Base-by-base conservation (phyloP, 1,140 invertebrate species). In the Bombus waltoni region DNA sequence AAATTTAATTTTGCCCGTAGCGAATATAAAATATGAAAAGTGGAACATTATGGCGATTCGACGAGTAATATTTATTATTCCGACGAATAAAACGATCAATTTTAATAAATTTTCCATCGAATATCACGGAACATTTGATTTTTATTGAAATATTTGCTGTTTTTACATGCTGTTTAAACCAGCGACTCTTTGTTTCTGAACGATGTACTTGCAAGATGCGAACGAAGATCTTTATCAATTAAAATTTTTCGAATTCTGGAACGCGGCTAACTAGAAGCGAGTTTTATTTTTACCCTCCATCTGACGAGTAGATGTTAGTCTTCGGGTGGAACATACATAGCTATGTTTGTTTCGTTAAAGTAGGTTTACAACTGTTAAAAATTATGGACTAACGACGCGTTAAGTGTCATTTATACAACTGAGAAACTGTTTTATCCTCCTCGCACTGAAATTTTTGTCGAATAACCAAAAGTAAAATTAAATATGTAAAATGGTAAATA, bases 261-360 rank as follows among this genome's bases (percentile, higher is more conserved):
- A 1, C 73, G 22, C 44, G 25, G 32, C 73, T 83, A 75, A 76
- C 42, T 76, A 65, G 40, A 32, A 82, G 40, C n/a, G 53, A 13
- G 81, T 47, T 75, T 47, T 82, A 82, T 82, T 82, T 82, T 82
- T 82, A 82, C 40, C 25, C 32, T 65, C n/a, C 53, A 70, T 62
- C 70, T 81, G 44, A 73, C 47, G 2, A 47, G n/a, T 73, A 44
- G n/a, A 44, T 38, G n/a, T 75, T 53, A 15, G n/a, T 66, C 71
- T 66, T 72, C 32, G 25, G 6, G n/a, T 57, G 28, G 38, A 42
- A 13, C 18, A 22, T 53, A 22, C 47, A 22, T 53, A 28, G 35
- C 28, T 59, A 66, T 65, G 38, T 66, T 75, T 82, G 25, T 32
- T 47, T 35, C 40, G n/a, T 4, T 10, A 2, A 65, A 47, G 35